A percentile compares a stretch with the other conserved stretches of the same genome.
phyloP scores from a whole-genome alignment of 2,797 vertebrate genomes.

The Sebastes glaucus region DNA sequence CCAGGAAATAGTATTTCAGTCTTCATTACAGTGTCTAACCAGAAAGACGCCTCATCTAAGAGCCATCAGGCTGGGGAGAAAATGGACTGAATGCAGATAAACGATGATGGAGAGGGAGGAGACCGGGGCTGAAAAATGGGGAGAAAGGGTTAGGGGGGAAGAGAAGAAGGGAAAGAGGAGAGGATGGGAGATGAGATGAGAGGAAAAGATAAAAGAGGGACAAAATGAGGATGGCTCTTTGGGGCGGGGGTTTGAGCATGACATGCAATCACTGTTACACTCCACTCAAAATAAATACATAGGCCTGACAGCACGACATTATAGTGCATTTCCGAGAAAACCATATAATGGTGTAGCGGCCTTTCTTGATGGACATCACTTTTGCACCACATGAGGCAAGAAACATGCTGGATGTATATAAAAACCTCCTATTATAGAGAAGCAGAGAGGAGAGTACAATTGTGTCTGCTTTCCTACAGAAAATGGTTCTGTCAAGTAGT shows the following conservation, averaged over 20 bases:
- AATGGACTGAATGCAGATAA: constrained; percentile 82
- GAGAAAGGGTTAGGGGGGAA: constrained; percentile 49
- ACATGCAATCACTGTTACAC: constrained; percentile 21
- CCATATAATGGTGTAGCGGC: constrained; percentile 1
- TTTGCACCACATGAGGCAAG: neutral
- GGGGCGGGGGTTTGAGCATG: neutral
- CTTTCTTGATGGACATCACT: neutral
- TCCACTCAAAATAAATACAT: neutral
- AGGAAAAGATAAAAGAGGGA: constrained; percentile 32
- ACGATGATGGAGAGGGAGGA: constrained; percentile 78
- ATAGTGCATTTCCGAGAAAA: neutral
- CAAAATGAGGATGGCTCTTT: constrained; percentile 43
- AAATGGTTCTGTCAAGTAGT: constrained; percentile 41
- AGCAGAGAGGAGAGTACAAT: neutral
- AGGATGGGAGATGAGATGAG: constrained; percentile 33
- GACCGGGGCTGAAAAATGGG: constrained; percentile 58
- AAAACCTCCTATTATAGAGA: constrained; percentile 10
- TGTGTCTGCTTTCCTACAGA: constrained; percentile 28
- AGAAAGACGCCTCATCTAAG: constrained; percentile 79
- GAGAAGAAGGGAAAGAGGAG: constrained; percentile 32
- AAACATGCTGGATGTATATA: constrained; percentile 4
- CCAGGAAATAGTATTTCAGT: constrained; percentile 83
- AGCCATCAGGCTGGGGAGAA: constrained; percentile 79
- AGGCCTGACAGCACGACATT: neutral
- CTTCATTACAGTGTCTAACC: constrained; percentile 83